A percentile compares a stretch with the other conserved stretches of the same genome.
Conservation (phyloP, 2,797 vertebrate species). For the Cossypha caffra region DNA sequence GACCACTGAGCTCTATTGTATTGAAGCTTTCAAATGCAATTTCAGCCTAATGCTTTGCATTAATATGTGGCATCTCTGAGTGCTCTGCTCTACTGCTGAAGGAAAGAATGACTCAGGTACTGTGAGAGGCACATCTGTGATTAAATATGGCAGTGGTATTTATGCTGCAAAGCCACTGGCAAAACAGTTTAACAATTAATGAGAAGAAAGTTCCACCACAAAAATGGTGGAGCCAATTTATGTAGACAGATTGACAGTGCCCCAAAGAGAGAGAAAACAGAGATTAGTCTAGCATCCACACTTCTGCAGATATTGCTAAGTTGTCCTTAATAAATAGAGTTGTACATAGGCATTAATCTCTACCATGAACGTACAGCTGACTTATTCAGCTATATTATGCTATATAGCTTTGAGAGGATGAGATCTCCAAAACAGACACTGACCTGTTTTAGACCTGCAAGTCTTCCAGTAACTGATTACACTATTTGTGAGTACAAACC, state of each 20-base stretch:
- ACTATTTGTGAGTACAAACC: not conserved
- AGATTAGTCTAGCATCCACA: not conserved
- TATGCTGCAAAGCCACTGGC: not conserved
- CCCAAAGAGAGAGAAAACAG: not conserved
- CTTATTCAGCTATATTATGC: not conserved
- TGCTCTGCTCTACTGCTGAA: not conserved
- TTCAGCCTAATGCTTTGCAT: conserved; percentile 22
- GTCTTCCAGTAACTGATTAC: not conserved
- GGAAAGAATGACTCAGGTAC: not conserved
- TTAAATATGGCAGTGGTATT: not conserved
- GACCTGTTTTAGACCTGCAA: not conserved
- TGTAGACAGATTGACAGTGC: not conserved
- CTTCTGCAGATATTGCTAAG: not conserved
- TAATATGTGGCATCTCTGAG: not conserved
- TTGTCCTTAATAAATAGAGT: not conserved
- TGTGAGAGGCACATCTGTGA: not conserved
- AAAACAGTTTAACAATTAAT: not conserved
- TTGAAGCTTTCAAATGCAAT: conserved; percentile 47
- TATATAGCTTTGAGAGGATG: not conserved
- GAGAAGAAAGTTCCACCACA: not conserved
- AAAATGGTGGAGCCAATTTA: not conserved
- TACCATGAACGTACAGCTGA: not conserved
- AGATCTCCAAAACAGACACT: not conserved
- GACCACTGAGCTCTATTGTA: not conserved
- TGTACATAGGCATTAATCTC: not conserved